Evolutionary conservation across 2,113 vertebrate species (phyloP), one percentile per base, ranked within the genome.

Genomic region (Rhynchomys soricoides): DNA sequence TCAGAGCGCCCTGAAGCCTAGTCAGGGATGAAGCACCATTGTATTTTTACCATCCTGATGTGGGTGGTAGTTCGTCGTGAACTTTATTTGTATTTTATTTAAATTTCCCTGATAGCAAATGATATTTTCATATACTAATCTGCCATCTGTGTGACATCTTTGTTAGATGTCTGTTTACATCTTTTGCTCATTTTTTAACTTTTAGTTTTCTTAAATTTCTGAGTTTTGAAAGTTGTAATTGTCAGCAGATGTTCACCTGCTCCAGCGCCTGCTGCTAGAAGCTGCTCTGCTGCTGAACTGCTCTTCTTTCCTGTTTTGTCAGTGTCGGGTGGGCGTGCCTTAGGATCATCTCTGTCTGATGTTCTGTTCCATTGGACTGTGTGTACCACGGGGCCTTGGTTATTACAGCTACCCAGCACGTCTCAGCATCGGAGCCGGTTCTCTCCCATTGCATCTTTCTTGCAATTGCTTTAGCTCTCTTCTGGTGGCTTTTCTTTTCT

Each of bases 281-380:
- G 0, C 59, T 48, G 24, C 82, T 19, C 52, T 50, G 12, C 90
- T 34, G 0, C 1, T 17, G 31, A 31, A 3, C 17, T 9, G 55
- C 15, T 34, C 45, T 37, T 45, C 13, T 34, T 37, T 45, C 13
- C 3, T 13, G 43, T 45, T 11, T 19, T 68, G 45, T 37, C 29
- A 15, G 1, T n/a, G 3, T n/a, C 4, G 4, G 9, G 1, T 2
- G 5, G 43, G 7, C 13, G 0, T 21, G 6, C 62, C 22, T 17
- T 1, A 26, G 43, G 52, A 37, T 5, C 15, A 37, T 16, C 9
- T 26, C 43, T 55, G 75, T 16, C 48, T 19, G 75, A 12, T 59
- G 68, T 48, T 75, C 43, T n/a, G 34, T 34, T 3, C 15, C 29
- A 0, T 31, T 17, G 64, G 8, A 19, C 45, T n/a, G 10, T 37